Evolutionary conservation across 2,888 invertebrate genomes (phyloP), one percentile per base, ranked within the genome.

Genomic region (Apodemia duryi): DNA sequence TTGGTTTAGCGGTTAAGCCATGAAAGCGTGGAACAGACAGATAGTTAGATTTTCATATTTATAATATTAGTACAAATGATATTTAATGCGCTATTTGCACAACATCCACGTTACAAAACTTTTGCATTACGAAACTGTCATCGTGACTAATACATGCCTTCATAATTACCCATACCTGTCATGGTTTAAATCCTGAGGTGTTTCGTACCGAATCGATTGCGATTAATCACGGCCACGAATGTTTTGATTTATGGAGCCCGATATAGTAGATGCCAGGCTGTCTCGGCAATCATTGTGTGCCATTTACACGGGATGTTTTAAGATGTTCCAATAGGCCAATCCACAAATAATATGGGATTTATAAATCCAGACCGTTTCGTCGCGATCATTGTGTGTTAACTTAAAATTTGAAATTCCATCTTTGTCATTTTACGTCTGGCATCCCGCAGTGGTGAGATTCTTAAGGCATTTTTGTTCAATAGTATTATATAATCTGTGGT

Each of bases 161-260:
- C 64, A 67, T 69, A 69, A 70, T 70, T 70, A 70, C 66, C 54
- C 61, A 70, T 68, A 70, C 69, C 70, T 71, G 72, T 70, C 72
- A 72, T 69, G 71, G 70, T 70, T 73, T 71, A 71, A 70, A 71
- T 71, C 69, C 68, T 66, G 66, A 71, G 74, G 65, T 67, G 69
- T 70, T 69, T 70, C 72, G 29, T 66, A 63, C 63, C 66, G 35
- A 35, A 64, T 63, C 68, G 65, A 67, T 62, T 85, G 85, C 85
- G 89, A 91, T 91, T 89, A 90, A 91, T 91, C 84, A 86, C 80
- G 78, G 76, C 61, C 79, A 77, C 79, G 83, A 82, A 82, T 83
- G 84, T 84, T 87, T 84, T 90, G 90, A 90, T 91, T 90, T 88
- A 91, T 88, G 84, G 73, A 75, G 72, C 70, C 74, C 69, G 75